Percentiles rank a stretch among this genome's conserved stretches.
Conservation (phyloP, 2,113 vertebrate species). For the Donacobius atricapilla region DNA sequence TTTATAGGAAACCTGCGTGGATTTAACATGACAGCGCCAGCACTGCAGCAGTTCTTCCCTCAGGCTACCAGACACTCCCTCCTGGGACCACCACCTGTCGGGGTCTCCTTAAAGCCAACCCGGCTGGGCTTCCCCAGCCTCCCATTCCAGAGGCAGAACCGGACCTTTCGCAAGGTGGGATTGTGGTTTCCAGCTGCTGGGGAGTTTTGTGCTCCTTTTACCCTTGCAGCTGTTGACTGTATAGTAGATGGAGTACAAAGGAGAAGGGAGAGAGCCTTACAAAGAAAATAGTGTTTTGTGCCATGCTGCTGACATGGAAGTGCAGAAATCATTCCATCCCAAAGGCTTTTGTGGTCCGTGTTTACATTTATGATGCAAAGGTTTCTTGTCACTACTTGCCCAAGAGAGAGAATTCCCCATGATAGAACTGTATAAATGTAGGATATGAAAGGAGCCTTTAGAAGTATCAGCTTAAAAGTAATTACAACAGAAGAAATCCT, state of each 20-base stretch:
- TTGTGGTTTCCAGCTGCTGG: neutral
- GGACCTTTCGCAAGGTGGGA: constrained; percentile 81
- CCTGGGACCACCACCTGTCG: constrained; percentile 90
- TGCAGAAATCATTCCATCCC: neutral
- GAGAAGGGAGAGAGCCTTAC: neutral
- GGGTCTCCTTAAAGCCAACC: constrained; percentile 86
- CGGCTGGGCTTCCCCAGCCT: constrained; percentile 83
- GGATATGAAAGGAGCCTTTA: neutral
- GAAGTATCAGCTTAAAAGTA: neutral
- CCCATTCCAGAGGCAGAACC: constrained; percentile 79
- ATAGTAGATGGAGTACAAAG: neutral
- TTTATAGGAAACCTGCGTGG: constrained; percentile 81
- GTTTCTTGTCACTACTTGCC: neutral
- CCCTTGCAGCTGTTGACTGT: neutral
- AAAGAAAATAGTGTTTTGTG: neutral
- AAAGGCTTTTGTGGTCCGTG: neutral
- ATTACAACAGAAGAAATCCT: neutral
- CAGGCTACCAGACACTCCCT: constrained; percentile 89
- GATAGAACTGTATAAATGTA: neutral
- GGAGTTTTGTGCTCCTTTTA: neutral
- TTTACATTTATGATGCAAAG: neutral
- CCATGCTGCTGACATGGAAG: neutral
- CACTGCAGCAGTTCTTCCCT: constrained; percentile 90
- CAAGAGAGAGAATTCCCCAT: neutral
- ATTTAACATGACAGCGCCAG: constrained; percentile 85